Conservation (phyloP, 2,797 vertebrate genomes). For the Muraenolepis orangiensis region DNA sequence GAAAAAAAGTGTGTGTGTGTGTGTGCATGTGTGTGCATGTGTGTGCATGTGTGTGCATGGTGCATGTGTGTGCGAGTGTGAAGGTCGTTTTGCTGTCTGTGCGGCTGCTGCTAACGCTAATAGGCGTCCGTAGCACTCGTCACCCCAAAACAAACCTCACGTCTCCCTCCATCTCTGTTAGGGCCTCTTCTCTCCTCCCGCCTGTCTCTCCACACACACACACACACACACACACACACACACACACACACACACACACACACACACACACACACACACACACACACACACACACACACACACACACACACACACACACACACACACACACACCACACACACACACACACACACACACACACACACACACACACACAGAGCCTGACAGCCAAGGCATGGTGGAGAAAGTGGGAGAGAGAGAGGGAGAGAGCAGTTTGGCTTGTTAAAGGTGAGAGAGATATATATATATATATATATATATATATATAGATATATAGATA, state of each 20-base stretch:
- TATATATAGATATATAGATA: background rate
- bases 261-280: background rate
- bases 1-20: background rate
- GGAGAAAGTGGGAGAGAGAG: background rate
- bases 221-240: background rate
- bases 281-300: background rate
- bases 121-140: background rate
- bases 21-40: no score
- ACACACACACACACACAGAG: background rate
- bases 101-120: background rate
- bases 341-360: background rate
- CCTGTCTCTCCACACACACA: background rate
- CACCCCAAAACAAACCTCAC: background rate
- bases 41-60: background rate
- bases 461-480: no score
- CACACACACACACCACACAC: background rate
- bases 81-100: background rate
- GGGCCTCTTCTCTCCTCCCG: background rate
- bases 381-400: background rate
- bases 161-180: background rate
- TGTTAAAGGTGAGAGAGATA: no score
- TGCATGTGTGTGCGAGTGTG: background rate
- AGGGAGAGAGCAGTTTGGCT: background rate
- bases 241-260: background rate
- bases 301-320: background rate